Percentiles rank a stretch among this genome's conserved stretches.
Conservation (phyloP, 2,888 invertebrate genomes). For the Metacarcinus magister region DNA sequence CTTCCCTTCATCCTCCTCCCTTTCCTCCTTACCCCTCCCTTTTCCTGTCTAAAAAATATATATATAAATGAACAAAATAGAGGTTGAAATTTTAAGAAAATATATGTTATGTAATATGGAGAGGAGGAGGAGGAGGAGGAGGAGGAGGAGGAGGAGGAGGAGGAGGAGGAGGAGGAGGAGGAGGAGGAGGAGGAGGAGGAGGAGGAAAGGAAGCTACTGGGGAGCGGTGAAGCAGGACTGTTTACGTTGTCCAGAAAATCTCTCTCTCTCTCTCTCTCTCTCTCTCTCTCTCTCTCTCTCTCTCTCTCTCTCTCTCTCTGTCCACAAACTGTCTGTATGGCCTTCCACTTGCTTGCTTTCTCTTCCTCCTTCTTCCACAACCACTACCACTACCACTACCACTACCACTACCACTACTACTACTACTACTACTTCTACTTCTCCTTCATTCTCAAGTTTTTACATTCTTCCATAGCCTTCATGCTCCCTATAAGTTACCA, state of each 20-base stretch:
- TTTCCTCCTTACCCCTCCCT: not conserved
- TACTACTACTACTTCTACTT: not conserved
- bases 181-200: not conserved
- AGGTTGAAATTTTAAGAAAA: no score
- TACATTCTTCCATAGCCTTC: slow-evolving; percentile 6
- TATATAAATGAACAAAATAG: no score
- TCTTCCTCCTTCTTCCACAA: not conserved
- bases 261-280: slow-evolving; percentile 12
- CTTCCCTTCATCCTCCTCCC: not conserved
- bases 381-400: not conserved
- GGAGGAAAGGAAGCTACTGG: not conserved
- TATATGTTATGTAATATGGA: not conserved
- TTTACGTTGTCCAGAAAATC: not conserved
- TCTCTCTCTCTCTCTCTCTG: not conserved
- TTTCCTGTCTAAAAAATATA: no score
- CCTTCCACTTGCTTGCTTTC: not conserved
- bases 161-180: slow-evolving; percentile 5
- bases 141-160: not conserved
- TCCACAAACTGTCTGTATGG: not conserved
- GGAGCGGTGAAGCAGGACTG: not conserved
- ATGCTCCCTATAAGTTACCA: not conserved
- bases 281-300: not conserved
- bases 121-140: not conserved
- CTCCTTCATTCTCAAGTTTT: not conserved
- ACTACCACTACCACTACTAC: not conserved